Evolutionary conservation across 23 tunicate species (phyloP).

Genomic region (Trididemnum clinides): DNA sequence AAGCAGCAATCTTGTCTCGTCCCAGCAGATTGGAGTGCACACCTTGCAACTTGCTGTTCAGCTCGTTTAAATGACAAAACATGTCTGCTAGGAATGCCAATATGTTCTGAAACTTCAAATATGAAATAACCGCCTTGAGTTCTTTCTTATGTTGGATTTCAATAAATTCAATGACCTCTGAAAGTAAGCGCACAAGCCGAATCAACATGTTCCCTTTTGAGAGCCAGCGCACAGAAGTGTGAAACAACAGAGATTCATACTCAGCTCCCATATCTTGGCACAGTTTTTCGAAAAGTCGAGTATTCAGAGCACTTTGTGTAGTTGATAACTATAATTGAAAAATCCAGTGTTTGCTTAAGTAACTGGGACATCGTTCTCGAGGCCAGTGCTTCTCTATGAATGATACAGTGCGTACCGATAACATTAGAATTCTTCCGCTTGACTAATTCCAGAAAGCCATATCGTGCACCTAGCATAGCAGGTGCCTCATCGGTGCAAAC

Average conservation of each 20-base stretch:
- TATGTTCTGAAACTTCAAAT: slow-evolving; percentile 37
- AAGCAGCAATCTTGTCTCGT: slow-evolving; percentile 43
- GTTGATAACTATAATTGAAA: slow-evolving; percentile 32
- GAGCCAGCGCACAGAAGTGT: slow-evolving; percentile 56
- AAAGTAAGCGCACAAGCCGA: slow-evolving; percentile 26
- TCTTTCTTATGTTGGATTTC: slow-evolving; percentile 41
- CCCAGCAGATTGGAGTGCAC: slow-evolving; percentile 2
- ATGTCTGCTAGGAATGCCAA: no score
- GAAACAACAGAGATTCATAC: slow-evolving; percentile 21
- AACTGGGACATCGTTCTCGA: slow-evolving; percentile 46
- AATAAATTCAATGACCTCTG: slow-evolving; percentile 38
- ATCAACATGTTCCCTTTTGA: slow-evolving; percentile 21
- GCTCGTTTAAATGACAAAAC: slow-evolving; percentile 50
- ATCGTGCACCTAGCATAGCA: slow-evolving; percentile 50
- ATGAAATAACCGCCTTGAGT: slow-evolving; percentile 33
- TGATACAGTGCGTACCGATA: slow-evolving; percentile 32
- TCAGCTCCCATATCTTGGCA: slow-evolving; percentile 46
- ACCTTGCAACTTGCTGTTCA: slow-evolving; percentile 53
- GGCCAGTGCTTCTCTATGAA: slow-evolving; percentile 42
- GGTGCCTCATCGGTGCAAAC: slow-evolving; percentile 22
- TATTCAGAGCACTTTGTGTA: slow-evolving; percentile 49
- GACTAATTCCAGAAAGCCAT: slow-evolving; percentile 45
- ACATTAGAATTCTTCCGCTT: neutral
- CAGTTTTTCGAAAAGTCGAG: slow-evolving; percentile 45
- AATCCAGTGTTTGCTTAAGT: slow-evolving; percentile 57